Percentiles rank a stretch among this genome's conserved stretches.
Conservation (phyloP, 1,140 invertebrate genomes). For the Panagrolaimus sp. region DNA sequence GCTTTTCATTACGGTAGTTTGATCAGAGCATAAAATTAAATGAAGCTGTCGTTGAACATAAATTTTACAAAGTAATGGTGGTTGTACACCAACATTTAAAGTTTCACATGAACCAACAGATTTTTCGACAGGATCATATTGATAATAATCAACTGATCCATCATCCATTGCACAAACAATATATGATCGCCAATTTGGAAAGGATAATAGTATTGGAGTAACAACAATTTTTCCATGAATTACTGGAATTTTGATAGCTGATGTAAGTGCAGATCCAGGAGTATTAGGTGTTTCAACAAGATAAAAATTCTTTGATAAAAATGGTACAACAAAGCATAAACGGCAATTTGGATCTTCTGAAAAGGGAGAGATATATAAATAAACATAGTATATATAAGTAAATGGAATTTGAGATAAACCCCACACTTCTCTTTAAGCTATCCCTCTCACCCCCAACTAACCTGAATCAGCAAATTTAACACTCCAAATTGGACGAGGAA, state of each 20-base stretch:
- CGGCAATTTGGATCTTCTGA: background rate
- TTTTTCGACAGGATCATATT: background rate
- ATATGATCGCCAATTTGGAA: background rate
- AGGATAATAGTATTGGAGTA: background rate
- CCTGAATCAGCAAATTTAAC: background rate
- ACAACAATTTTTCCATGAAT: background rate
- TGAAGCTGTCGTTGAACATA: slow-evolving; percentile 6
- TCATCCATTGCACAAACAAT: slow-evolving; percentile 4
- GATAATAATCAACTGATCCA: background rate
- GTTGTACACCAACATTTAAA: background rate
- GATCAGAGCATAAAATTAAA: slow-evolving; percentile 2
- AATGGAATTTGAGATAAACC: too few relatives aligned
- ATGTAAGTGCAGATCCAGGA: background rate
- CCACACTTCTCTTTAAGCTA: too few relatives aligned
- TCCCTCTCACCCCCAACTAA: too few relatives aligned
- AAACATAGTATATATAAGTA: too few relatives aligned
- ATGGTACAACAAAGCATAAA: background rate
- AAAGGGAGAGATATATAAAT: too few relatives aligned
- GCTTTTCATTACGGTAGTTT: background rate
- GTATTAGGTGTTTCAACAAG: background rate
- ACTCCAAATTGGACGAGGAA: background rate
- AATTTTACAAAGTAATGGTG: background rate
- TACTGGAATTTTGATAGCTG: background rate
- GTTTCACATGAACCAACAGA: background rate
- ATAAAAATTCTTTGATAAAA: background rate